Conservation (phyloP, 2,797 vertebrate species). For the Odontamblyopus rebecca region DNA sequence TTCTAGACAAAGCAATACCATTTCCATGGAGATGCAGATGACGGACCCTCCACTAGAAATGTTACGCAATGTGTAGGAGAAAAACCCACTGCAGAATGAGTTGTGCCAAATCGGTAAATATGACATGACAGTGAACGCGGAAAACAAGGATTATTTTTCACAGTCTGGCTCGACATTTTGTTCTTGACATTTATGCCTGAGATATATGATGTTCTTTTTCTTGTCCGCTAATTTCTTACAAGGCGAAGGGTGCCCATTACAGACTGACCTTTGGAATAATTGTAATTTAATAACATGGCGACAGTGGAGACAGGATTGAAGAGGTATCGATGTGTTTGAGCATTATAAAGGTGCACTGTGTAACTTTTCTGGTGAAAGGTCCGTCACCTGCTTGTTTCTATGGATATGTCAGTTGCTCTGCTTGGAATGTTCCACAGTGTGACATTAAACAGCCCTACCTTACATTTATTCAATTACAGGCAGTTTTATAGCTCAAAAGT, state of each 20-base stretch:
- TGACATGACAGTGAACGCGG: background rate
- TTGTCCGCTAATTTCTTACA: background rate
- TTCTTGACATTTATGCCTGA: background rate
- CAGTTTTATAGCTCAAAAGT: too few relatives aligned
- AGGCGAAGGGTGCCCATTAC: background rate
- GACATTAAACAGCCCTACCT: too few relatives aligned
- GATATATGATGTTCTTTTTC: background rate
- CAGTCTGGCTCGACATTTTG: conserved; percentile 4
- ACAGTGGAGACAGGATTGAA: background rate
- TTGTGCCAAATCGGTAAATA: background rate
- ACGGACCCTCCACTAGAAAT: too few relatives aligned
- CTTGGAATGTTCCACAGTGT: too few relatives aligned
- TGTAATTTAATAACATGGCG: background rate
- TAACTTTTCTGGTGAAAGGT: too few relatives aligned
- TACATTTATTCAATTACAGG: too few relatives aligned
- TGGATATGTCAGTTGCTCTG: too few relatives aligned
- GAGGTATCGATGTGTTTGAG: background rate
- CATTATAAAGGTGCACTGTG: too few relatives aligned
- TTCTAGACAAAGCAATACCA: too few relatives aligned
- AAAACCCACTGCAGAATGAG: background rate
- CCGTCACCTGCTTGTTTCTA: too few relatives aligned
- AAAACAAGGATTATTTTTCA: background rate
- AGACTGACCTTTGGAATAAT: conserved; percentile 5
- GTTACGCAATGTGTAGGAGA: background rate
- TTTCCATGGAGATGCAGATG: too few relatives aligned